phyloP scores from a whole-genome alignment of 2,797 vertebrate species.

The Helicolenus hilgendorfi region DNA sequence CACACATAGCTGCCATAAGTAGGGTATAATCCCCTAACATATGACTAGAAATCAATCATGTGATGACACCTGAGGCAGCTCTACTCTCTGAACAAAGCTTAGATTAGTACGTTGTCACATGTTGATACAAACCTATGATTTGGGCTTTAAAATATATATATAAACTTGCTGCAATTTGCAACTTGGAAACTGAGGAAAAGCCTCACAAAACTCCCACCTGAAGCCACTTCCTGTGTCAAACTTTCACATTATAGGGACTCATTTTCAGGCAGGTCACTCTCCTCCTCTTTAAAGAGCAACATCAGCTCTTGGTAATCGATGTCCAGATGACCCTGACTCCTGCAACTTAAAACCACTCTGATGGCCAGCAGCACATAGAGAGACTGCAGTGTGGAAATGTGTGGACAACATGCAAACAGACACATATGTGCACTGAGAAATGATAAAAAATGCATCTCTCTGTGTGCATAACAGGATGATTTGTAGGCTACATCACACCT shows the following conservation, averaged over 20 bases:
- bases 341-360: slow-evolving; percentile 45
- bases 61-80: not conserved
- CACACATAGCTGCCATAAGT: not conserved
- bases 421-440: not conserved
- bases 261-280: not conserved
- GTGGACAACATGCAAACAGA: slow-evolving; percentile 17
- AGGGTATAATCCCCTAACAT: not conserved
- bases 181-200: not conserved
- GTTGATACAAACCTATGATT: not conserved
- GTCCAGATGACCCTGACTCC: slow-evolving; percentile 67
- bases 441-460: not conserved
- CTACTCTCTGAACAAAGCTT: not conserved
- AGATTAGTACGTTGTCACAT: not conserved
- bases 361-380: not conserved
- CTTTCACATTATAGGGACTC: not conserved
- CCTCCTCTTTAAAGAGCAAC: slow-evolving; percentile 11
- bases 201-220: not conserved
- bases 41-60: not conserved
- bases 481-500: not conserved
- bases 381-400: slow-evolving; percentile 35
- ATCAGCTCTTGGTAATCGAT: slow-evolving; percentile 21
- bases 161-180: not conserved
- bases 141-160: not conserved
- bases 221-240: not conserved
- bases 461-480: not conserved